These are phyloP conservation scores for Hiodon alosoides DNA, from an alignment of 2,113 vertebrate species.

Conservation along the genomic window DNA sequence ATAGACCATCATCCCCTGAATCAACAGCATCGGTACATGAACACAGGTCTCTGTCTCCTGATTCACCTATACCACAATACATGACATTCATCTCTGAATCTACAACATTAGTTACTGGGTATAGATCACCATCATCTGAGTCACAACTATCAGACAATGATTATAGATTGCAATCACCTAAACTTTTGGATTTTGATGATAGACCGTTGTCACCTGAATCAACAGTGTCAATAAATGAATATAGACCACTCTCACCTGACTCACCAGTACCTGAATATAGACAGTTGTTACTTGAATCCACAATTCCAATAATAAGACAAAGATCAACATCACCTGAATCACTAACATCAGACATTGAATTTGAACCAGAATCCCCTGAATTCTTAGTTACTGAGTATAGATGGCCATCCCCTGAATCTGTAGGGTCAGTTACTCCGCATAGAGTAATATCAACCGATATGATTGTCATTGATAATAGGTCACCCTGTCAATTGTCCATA, in stretches of 20 bases:
- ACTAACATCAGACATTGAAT: constrained; percentile 34
- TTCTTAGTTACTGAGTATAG: constrained; percentile 16
- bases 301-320: constrained; percentile 17
- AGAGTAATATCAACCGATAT: constrained; percentile 10
- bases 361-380: constrained; percentile 36
- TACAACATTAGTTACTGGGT: neutral
- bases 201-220: constrained; percentile 32
- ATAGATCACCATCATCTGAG: constrained; percentile 36
- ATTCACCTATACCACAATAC: constrained; percentile 40
- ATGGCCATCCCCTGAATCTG: constrained; percentile 27
- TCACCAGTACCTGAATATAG: constrained; percentile 38
- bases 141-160: constrained; percentile 29
- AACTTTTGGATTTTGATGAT: neutral
- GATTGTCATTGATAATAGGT: constrained; percentile 15
- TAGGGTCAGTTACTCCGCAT: constrained; percentile 15
- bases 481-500: constrained; percentile 30
- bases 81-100: constrained; percentile 25
- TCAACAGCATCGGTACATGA: constrained; percentile 41
- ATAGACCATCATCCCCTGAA: constrained; percentile 39
- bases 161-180: constrained; percentile 9
- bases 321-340: constrained; percentile 34
- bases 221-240: neutral
- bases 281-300: constrained; percentile 25
- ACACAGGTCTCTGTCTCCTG: constrained; percentile 34
- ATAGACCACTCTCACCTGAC: constrained; percentile 28